Percentiles rank a stretch among this genome's conserved stretches.
Conservation (phyloP, 2,113 vertebrate species). For the Oreocharis arfaki region DNA sequence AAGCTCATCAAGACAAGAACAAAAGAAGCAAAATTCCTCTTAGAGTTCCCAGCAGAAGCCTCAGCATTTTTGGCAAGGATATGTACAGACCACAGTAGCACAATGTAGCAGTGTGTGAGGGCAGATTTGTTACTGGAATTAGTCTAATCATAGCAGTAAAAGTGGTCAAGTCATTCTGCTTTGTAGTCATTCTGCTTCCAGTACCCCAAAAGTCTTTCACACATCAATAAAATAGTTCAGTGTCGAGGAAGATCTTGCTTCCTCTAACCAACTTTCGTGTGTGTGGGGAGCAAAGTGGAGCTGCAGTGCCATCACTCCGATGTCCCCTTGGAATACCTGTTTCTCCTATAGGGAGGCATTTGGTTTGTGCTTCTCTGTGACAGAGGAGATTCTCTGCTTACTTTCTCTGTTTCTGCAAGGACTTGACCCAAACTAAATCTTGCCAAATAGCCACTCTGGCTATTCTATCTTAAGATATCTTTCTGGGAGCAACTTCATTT, state of each 20-base stretch:
- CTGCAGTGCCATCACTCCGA: not conserved
- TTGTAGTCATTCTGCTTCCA: not conserved
- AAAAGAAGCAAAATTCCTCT: not conserved
- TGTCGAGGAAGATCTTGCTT: not conserved
- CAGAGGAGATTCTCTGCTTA: not conserved
- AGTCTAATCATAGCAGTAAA: not conserved
- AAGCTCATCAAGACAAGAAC: not conserved
- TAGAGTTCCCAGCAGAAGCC: not conserved
- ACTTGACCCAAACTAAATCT: not conserved
- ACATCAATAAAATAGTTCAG: not conserved
- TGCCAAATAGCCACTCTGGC: not conserved
- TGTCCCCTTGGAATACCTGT: not conserved
- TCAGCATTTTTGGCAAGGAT: not conserved
- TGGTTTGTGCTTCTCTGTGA: not conserved
- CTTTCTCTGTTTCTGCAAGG: not conserved
- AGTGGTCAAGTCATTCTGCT: not conserved
- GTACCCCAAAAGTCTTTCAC: not conserved
- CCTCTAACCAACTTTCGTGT: not conserved
- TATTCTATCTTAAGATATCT: not conserved
- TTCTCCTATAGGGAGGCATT: not conserved
- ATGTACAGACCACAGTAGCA: not conserved
- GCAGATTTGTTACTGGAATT: not conserved
- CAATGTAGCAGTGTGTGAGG: not conserved
- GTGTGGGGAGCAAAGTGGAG: accelerated
- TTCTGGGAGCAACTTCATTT: not conserved